Evolutionary conservation across 2,888 invertebrate species (phyloP).

Genomic region (Adelognathus sp.): DNA sequence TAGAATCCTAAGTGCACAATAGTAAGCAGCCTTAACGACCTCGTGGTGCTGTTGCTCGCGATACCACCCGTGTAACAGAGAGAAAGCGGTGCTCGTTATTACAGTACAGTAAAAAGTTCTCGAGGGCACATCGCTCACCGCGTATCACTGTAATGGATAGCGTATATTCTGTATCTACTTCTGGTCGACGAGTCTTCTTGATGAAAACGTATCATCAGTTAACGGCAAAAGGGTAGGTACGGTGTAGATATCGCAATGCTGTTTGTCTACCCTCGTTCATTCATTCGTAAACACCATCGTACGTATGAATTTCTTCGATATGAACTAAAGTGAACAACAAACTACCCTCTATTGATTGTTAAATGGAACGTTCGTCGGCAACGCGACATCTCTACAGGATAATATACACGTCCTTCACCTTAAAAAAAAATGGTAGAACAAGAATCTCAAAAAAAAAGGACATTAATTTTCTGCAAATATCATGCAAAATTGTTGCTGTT

Average conservation of each 20-base stretch:
- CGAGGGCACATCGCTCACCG: conserved; percentile 15
- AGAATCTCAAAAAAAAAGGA: too few species aligned
- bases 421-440: too few species aligned
- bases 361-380: background rate
- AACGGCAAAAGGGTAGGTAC: background rate
- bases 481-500: too few species aligned
- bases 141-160: background rate
- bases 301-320: background rate
- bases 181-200: background rate
- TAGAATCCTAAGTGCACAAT: conserved; percentile 54
- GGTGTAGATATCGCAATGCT: conserved; percentile 19
- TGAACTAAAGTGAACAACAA: background rate
- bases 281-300: background rate
- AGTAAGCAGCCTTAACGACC: conserved; percentile 49
- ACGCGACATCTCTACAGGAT: too few species aligned
- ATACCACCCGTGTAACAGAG: conserved; percentile 21
- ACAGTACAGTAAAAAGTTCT: conserved; percentile 41
- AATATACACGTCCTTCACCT: too few species aligned
- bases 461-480: too few species aligned
- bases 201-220: conserved; percentile 30
- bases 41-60: conserved; percentile 28
- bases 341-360: background rate
- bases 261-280: background rate
- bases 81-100: conserved; percentile 42
- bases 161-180: background rate